phyloP scores from a whole-genome alignment of 2,888 invertebrate genomes.

The Melanargia galathea region DNA sequence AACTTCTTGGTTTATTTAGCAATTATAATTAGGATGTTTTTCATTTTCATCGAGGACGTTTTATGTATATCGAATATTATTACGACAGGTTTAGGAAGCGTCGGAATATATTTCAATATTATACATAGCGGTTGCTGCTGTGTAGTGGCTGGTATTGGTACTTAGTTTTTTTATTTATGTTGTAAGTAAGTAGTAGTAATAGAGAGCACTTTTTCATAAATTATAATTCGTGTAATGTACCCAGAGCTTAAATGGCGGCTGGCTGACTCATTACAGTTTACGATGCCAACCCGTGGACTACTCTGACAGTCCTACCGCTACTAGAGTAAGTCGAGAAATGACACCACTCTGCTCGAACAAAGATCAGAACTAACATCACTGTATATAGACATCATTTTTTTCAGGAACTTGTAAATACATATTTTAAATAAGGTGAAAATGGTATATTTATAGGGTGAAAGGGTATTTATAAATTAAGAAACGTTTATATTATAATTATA shows the following conservation, averaged over 20 bases:
- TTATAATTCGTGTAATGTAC: slow-evolving; percentile 63
- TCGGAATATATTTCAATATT: neutral
- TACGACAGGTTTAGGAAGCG: neutral
- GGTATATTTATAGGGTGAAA: slow-evolving; percentile 29
- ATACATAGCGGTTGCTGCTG: neutral
- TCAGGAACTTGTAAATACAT: slow-evolving; percentile 57
- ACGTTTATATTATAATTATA: slow-evolving; percentile 1
- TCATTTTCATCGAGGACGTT: too few species aligned
- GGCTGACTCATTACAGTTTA: slow-evolving; percentile 94
- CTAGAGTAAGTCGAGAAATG: slow-evolving; percentile 87
- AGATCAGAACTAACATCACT: slow-evolving; percentile 68
- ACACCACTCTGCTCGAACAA: slow-evolving; percentile 45
- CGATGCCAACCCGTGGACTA: slow-evolving; percentile 96
- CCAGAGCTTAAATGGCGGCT: slow-evolving; percentile 93
- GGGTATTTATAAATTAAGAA: slow-evolving; percentile 18
- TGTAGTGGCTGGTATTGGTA: neutral
- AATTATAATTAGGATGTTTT: neutral
- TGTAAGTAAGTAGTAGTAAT: neutral
- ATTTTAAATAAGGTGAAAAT: slow-evolving; percentile 42
- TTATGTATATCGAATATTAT: neutral
- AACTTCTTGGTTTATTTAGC: neutral
- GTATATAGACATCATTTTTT: slow-evolving; percentile 69
- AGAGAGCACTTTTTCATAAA: slow-evolving; percentile 26
- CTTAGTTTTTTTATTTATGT: neutral
- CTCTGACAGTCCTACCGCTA: slow-evolving; percentile 88